Evolutionary conservation across 2,888 invertebrate genomes (phyloP), one percentile per base, ranked within the genome.

Genomic region (Lochmaea crataegi): DNA sequence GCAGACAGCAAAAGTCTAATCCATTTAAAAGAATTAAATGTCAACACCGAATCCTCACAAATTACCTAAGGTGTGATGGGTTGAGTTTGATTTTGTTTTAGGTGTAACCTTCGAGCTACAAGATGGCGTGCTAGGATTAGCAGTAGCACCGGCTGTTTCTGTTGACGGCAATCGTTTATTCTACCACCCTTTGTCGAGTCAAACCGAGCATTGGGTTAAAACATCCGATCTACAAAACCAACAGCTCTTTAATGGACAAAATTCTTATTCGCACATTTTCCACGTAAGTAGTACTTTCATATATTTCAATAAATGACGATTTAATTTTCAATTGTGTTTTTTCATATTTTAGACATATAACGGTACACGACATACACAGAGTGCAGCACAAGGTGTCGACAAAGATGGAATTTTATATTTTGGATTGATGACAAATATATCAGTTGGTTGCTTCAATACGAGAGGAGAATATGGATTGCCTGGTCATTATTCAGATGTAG

Each of bases 361-460:
- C 86, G 89, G 53, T 85, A 86, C 77, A 69, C 89, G 94, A 56
- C 83, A 88, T 0, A 90, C 91, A 0, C 95, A 95, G 83, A 89
- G 92, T 16, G 94, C 92, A 4, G 91, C 93, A 0, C 88, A 94
- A 83, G 93, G 91, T 0, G 92, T 94, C 82, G 93, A 94, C 80
- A 88, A 88, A 45, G 88, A 91, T 64, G 94, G 94, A 0, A 88
- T 94, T 72, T 86, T 94, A 76, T 94, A 90, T 83, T 94, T 92
- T 82, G 94, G 94, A 0, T 83, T 92, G 4, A 88, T 93, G 86
- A 88, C 90, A 0, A 92, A 93, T 0, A 89, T 92, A 6, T 90
- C 92, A 38, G 88, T 95, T 38, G 90, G 89, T 81, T 94, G 93
- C 79, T 94, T 94, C 93, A 93, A 94, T 82, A 91, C 91, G 1